Percentiles rank a stretch among this genome's conserved stretches.
These are phyloP conservation scores for Atherinomorus stipes DNA, from an alignment of 2,113 vertebrate species.

Conservation along the genomic window DNA sequence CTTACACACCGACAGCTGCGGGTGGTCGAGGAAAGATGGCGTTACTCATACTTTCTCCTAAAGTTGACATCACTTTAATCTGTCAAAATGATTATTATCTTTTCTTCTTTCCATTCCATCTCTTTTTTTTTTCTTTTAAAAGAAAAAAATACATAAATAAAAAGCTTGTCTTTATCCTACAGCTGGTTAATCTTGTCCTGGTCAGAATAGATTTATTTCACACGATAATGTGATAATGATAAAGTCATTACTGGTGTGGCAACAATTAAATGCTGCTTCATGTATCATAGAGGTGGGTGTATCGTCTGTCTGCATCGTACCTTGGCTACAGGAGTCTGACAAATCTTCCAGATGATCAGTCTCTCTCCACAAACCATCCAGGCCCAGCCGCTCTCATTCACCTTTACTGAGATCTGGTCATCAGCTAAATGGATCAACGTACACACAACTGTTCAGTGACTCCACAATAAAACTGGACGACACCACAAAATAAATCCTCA, in stretches of 20 bases:
- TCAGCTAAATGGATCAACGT: slow-evolving; percentile 76
- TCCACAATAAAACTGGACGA: neutral
- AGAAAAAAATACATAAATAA: too few species aligned
- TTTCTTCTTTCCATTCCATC: too few species aligned
- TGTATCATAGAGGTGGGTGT: neutral
- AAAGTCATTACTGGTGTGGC: too few species aligned
- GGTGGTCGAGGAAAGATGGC: too few species aligned
- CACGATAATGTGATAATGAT: too few species aligned
- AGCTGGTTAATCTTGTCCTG: neutral
- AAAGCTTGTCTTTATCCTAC: neutral
- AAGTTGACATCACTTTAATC: too few species aligned
- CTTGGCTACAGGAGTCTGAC: slow-evolving; percentile 91
- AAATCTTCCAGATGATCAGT: slow-evolving; percentile 95
- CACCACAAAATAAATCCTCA: neutral
- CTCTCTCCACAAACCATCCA: slow-evolving; percentile 92
- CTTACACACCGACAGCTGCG: slow-evolving; percentile 92
- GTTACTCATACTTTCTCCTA: too few species aligned
- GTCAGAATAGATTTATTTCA: neutral
- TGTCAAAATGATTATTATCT: too few species aligned
- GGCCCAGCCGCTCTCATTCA: slow-evolving; percentile 93
- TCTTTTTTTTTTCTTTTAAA: too few species aligned
- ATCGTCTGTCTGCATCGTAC: slow-evolving; percentile 63
- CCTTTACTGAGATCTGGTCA: slow-evolving; percentile 87
- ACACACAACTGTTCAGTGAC: neutral
- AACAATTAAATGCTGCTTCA: neutral